These are phyloP conservation scores for Scleropages formosus DNA, from an alignment of 2,797 vertebrate genomes.

Conservation along the genomic window DNA sequence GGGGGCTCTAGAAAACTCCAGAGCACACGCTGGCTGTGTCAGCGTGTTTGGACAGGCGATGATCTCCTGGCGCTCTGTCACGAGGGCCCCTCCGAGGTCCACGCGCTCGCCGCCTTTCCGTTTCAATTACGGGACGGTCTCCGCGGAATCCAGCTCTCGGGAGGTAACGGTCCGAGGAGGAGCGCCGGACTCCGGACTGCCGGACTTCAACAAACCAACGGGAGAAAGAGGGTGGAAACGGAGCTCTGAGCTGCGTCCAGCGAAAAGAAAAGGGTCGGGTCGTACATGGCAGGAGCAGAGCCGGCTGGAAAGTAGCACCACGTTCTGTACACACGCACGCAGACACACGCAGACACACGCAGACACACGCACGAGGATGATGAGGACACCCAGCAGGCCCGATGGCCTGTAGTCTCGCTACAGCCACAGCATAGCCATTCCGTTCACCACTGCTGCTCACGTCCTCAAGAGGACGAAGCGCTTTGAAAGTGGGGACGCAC, in stretches of 20 bases:
- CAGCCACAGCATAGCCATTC: no score
- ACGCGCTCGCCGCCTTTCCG: neutral
- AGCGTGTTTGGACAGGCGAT: neutral
- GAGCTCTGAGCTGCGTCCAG: neutral
- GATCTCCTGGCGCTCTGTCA: neutral
- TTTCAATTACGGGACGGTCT: neutral
- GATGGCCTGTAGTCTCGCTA: no score
- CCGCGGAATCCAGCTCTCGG: neutral
- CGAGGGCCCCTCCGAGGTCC: neutral
- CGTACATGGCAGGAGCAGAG: no score
- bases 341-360: neutral
- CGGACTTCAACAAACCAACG: constrained; percentile 15
- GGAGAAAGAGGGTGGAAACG: constrained; percentile 6
- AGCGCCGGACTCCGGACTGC: constrained; percentile 8
- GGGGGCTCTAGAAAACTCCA: constrained; percentile 1
- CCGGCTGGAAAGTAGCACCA: neutral
- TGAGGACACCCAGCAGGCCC: no score
- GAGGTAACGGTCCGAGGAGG: neutral
- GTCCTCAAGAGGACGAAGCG: no score
- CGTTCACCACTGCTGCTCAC: no score
- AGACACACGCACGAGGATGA: no score
- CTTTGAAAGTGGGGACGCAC: no score
- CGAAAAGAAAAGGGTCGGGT: neutral
- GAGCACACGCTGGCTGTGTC: neutral
- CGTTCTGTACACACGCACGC: neutral